Evolutionary conservation across 64 coral and sea anemone species (phyloP).

Genomic region (Porites australiensis): DNA sequence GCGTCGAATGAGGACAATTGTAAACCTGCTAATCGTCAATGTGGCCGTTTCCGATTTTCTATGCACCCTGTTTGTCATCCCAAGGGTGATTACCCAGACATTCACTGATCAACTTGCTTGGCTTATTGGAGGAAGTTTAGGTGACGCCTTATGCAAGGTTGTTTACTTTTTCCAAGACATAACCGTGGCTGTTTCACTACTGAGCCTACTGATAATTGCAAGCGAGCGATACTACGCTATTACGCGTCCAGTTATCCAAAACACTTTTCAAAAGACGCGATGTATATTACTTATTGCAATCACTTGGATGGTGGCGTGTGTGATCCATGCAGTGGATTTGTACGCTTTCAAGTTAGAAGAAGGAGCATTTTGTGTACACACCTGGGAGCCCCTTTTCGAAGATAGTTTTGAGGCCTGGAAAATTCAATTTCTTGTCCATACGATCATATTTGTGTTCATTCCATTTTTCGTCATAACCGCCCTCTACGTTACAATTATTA

Average conservation of each 20-base stretch:
- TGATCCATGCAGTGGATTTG: not conserved
- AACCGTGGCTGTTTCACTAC: constrained; percentile 5
- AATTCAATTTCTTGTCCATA: constrained; percentile 23
- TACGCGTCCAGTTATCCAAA: not conserved
- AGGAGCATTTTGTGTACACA: not conserved
- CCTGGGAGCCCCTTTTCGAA: constrained; percentile 6
- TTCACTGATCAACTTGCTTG: not conserved
- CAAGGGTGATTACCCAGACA: not conserved
- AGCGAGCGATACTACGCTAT: constrained; percentile 27
- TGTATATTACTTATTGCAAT: not conserved
- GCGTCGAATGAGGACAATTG: constrained; percentile 51
- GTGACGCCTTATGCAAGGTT: not conserved
- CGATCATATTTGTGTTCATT: not conserved
- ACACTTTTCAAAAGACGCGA: not conserved
- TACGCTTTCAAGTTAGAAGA: constrained; percentile 12
- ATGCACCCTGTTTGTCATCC: constrained; percentile 19
- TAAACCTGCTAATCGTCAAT: constrained; percentile 46
- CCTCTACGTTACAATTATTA: not conserved
- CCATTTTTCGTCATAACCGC: not conserved
- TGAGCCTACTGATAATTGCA: constrained; percentile 20
- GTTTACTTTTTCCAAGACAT: constrained; percentile 22
- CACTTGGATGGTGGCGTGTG: constrained; percentile 4
- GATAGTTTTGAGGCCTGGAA: not conserved
- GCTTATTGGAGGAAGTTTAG: not conserved
- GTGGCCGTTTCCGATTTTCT: constrained; percentile 56